Evolutionary conservation across 2,888 invertebrate genomes (phyloP).

Genomic region (Cosmia pyralina): DNA sequence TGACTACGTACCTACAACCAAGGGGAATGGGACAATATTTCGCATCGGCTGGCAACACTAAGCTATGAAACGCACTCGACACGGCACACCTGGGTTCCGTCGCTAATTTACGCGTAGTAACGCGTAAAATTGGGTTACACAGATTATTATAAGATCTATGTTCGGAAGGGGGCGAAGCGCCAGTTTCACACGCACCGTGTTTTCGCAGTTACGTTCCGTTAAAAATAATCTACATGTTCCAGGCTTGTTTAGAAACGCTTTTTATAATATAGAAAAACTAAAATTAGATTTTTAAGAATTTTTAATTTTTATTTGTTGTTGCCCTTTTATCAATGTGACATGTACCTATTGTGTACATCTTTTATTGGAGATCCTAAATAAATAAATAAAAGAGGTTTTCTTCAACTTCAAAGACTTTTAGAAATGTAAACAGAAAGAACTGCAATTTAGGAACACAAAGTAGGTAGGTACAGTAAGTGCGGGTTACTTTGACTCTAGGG

Average conservation of each 20-base stretch:
- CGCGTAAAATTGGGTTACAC: conserved; percentile 63
- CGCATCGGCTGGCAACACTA: conserved; percentile 56
- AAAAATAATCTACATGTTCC: conserved; percentile 29
- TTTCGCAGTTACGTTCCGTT: conserved; percentile 18
- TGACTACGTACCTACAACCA: neutral
- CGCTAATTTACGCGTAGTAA: conserved; percentile 65
- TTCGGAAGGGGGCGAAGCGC: conserved; percentile 34
- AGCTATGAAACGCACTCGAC: conserved; percentile 65
- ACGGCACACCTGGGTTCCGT: conserved; percentile 64
- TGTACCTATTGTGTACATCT: too few species aligned
- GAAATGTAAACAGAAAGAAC: neutral
- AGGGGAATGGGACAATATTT: conserved; percentile 36
- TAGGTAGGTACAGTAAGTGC: too few species aligned
- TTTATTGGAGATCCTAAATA: too few species aligned
- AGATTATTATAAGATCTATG: conserved; percentile 63
- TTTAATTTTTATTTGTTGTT: too few species aligned
- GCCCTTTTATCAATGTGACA: too few species aligned
- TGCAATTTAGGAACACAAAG: neutral
- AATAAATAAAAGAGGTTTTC: neutral
- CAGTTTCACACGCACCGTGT: conserved; percentile 40
- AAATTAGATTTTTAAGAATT: neutral
- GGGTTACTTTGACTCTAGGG: too few species aligned
- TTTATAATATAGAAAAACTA: neutral
- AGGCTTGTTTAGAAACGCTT: conserved; percentile 1
- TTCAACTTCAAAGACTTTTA: neutral